phyloP scores from a whole-genome alignment of 2,888 invertebrate genomes.

The Sphinx pinastri region DNA sequence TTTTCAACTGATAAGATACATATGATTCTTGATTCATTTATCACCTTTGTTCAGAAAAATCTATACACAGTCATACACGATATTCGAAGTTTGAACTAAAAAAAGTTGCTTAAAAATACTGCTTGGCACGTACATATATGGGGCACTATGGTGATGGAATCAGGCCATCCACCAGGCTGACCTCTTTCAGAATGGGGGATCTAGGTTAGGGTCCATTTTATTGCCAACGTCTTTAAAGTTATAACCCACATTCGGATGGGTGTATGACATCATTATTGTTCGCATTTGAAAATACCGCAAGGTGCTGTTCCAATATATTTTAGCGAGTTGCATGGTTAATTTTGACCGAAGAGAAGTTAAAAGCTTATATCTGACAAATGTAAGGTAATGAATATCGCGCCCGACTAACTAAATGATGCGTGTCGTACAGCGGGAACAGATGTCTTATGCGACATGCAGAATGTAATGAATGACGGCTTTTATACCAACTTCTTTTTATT shows the following conservation, averaged over 20 bases:
- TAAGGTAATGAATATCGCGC: no score
- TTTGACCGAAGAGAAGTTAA: no score
- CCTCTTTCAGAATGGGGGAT: neutral
- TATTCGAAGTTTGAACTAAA: no score
- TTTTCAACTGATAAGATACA: neutral
- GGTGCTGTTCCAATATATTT: no score
- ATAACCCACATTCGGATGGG: neutral
- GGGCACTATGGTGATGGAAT: neutral
- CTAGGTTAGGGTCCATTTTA: neutral
- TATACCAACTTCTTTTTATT: neutral
- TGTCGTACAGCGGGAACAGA: neutral
- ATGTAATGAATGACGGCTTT: no score
- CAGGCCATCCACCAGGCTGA: neutral
- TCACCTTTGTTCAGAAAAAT: no score
- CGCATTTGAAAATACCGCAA: constrained; percentile 5
- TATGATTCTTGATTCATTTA: no score
- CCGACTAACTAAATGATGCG: neutral
- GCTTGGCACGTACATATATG: neutral
- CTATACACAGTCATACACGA: no score
- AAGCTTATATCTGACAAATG: no score
- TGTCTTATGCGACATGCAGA: neutral
- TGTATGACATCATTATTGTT: neutral
- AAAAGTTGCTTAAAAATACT: no score
- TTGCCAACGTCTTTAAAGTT: constrained; percentile 1
- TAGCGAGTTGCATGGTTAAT: no score